Conservation (phyloP, 2,113 vertebrate genomes). For the Myotis brandtii region DNA sequence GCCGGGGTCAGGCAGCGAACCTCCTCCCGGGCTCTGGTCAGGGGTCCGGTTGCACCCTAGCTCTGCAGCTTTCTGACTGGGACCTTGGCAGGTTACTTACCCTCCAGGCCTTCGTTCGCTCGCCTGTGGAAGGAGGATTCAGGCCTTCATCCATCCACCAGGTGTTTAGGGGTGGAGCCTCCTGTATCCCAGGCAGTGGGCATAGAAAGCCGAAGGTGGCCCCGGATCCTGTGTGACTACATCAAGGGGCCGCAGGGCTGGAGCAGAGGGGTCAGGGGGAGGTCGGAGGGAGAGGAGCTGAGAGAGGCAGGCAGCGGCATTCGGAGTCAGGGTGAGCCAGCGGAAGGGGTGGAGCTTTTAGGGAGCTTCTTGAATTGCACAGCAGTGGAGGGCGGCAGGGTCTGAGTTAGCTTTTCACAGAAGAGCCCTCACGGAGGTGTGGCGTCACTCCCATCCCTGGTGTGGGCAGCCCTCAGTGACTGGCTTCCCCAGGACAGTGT, state of each 20-base stretch:
- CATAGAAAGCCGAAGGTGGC: not conserved
- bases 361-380: not conserved
- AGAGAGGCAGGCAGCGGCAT: too few relatives aligned
- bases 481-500: not conserved
- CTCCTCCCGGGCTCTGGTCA: not conserved
- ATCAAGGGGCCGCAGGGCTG: not conserved
- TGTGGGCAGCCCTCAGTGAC: not conserved
- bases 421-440: not conserved
- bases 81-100: not conserved
- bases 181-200: not conserved
- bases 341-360: not conserved
- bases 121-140: not conserved
- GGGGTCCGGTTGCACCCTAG: not conserved
- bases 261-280: not conserved
- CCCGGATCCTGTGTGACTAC: not conserved
- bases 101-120: not conserved
- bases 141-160: not conserved
- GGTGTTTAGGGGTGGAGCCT: not conserved
- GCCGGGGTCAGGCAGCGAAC: not conserved
- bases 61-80: not conserved
- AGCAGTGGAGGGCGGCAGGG: not conserved
- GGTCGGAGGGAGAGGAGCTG: not conserved
- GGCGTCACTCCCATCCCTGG: not conserved
- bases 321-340: not conserved
- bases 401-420: not conserved